These are phyloP conservation scores for Drosophila meridiana DNA, from an alignment of 2,888 invertebrate genomes.

Conservation along the genomic window DNA sequence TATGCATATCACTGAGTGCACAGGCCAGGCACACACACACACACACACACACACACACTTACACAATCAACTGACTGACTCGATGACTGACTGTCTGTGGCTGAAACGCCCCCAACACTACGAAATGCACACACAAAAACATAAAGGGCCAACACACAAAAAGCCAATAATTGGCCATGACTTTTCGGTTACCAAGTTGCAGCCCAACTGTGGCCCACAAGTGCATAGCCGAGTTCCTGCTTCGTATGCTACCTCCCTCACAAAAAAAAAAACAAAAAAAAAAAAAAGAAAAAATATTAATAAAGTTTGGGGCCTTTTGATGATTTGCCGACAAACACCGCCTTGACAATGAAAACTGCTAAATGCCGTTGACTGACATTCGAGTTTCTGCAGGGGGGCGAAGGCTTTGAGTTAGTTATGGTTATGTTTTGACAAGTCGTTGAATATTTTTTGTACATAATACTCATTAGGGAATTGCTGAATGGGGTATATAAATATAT, in stretches of 20 bases:
- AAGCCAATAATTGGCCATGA: constrained; percentile 77
- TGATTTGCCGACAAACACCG: constrained; percentile 70
- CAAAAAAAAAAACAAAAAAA: not conserved
- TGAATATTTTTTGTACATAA: constrained; percentile 30
- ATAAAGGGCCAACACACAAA: constrained; percentile 48
- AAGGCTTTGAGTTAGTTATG: constrained; percentile 66
- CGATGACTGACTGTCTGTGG: constrained; percentile 6
- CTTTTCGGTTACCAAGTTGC: constrained; percentile 69
- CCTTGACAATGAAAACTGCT: constrained; percentile 79
- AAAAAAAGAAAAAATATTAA: constrained; percentile 57
- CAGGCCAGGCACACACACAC: not conserved
- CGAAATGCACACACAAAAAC: constrained; percentile 51
- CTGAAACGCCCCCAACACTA: constrained; percentile 11
- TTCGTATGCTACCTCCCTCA: constrained; percentile 14
- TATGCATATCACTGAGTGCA: constrained; percentile 48
- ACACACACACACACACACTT: constrained; percentile 2
- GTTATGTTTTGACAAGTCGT: constrained; percentile 61
- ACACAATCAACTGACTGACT: not conserved
- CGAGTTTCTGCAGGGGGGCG: constrained; percentile 14
- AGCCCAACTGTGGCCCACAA: constrained; percentile 15
- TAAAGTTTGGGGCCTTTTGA: constrained; percentile 72
- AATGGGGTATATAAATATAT: constrained; percentile 3
- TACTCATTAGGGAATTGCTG: not conserved
- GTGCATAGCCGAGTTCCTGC: constrained; percentile 25
- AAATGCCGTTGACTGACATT: constrained; percentile 64